phyloP scores from a whole-genome alignment of 2,888 invertebrate species.

The Aphrophora alni region DNA sequence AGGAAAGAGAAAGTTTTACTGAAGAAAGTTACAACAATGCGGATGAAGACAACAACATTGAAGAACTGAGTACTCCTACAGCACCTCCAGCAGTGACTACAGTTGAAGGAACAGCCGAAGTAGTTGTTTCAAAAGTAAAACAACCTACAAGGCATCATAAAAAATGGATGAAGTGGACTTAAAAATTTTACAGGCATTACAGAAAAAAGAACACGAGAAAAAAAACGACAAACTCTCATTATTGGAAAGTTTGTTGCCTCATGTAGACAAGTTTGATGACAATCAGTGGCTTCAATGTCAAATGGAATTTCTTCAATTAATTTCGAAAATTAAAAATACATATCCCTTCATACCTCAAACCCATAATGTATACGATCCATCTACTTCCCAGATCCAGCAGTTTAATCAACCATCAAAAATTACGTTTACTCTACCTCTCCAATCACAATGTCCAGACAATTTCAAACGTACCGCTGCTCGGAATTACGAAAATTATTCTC shows the following conservation, averaged over 20 bases:
- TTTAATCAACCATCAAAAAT: neutral
- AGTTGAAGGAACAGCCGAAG: too few species aligned
- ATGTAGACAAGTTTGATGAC: slow-evolving; percentile 20
- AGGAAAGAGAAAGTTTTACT: slow-evolving; percentile 11
- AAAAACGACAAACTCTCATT: slow-evolving; percentile 4
- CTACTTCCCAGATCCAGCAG: neutral
- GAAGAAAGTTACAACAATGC: slow-evolving; percentile 16
- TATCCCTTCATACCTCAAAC: neutral
- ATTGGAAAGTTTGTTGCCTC: slow-evolving; percentile 24
- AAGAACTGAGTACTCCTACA: neutral
- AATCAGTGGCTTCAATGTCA: slow-evolving; percentile 27
- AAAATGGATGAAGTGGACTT: slow-evolving; percentile 20
- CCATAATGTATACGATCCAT: neutral
- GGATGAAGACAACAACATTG: neutral
- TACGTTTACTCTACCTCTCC: neutral
- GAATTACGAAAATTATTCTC: neutral
- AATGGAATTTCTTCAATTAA: slow-evolving; percentile 13
- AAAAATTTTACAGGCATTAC: slow-evolving; percentile 18
- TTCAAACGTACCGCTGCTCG: neutral
- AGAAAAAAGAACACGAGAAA: slow-evolving; percentile 8
- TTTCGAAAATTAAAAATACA: slow-evolving; percentile 18
- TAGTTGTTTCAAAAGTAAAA: neutral
- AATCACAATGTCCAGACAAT: neutral
- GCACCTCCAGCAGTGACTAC: neutral
- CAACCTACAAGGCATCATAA: neutral